These are phyloP conservation scores for Drosophila ustulata DNA, from an alignment of 2,888 invertebrate genomes.

Conservation along the genomic window DNA sequence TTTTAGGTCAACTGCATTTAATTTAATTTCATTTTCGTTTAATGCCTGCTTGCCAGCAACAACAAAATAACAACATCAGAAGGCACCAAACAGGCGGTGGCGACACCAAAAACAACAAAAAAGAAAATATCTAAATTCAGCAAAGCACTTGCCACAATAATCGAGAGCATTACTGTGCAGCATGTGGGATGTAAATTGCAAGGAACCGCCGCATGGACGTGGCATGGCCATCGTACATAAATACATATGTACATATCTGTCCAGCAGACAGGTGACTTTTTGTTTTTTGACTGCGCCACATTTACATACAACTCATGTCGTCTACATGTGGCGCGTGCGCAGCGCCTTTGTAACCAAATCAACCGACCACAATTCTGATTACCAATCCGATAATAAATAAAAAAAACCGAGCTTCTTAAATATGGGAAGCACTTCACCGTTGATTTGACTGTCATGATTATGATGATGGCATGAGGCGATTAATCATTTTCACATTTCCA, in stretches of 20 bases:
- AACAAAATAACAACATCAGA: constrained; percentile 35
- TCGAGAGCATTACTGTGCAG: constrained; percentile 39
- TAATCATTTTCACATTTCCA: neutral
- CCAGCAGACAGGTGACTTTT: neutral
- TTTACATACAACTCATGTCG: constrained; percentile 32
- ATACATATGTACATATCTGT: too few relatives aligned
- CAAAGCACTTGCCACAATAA: constrained; percentile 61
- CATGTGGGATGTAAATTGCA: constrained; percentile 60
- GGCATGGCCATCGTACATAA: neutral
- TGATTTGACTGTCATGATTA: constrained; percentile 18
- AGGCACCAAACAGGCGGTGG: constrained; percentile 16
- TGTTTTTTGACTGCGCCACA: neutral
- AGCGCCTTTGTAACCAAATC: constrained; percentile 27
- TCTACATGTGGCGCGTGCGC: constrained; percentile 37
- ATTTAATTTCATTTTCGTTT: constrained; percentile 70
- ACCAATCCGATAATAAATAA: neutral
- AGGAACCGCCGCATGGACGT: neutral
- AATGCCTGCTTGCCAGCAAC: constrained; percentile 48
- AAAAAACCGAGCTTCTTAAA: constrained; percentile 3
- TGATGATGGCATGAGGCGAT: constrained; percentile 16
- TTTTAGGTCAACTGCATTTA: constrained; percentile 75
- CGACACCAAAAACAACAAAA: constrained; percentile 8
- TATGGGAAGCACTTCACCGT: too few relatives aligned
- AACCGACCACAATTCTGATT: neutral
- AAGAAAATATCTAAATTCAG: constrained; percentile 6